Evolutionary conservation across 1,140 invertebrate species (phyloP).

Genomic region (Nymphalis io): DNA sequence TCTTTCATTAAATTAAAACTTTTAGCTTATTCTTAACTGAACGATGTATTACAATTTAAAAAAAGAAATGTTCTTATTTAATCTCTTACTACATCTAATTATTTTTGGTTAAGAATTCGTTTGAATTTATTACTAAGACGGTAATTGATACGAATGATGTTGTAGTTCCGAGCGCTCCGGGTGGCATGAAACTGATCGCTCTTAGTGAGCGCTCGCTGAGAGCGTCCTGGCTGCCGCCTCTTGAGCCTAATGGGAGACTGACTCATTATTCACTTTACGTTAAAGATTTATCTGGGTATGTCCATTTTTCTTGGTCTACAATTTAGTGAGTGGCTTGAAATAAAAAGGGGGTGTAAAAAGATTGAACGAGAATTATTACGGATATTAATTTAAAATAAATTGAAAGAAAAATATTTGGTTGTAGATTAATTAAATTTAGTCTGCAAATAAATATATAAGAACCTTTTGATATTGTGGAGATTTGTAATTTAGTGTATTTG

Average conservation of each 20-base stretch:
- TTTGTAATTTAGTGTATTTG: no score
- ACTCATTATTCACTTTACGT: slow-evolving; percentile 91
- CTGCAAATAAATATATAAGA: no score
- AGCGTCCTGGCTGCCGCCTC: slow-evolving; percentile 91
- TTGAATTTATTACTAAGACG: background rate
- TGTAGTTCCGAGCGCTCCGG: slow-evolving; percentile 90
- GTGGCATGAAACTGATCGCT: slow-evolving; percentile 90
- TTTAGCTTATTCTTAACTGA: background rate
- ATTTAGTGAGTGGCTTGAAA: background rate
- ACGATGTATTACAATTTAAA: background rate
- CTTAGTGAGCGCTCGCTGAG: slow-evolving; percentile 89
- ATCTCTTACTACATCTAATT: background rate
- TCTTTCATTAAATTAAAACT: slow-evolving; percentile 12
- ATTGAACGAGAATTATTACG: no score
- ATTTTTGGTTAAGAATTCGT: background rate
- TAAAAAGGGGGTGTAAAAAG: no score
- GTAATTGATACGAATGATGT: slow-evolving; percentile 17
- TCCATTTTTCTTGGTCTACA: slow-evolving; percentile 31
- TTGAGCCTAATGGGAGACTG: slow-evolving; percentile 90
- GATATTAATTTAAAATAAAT: no score
- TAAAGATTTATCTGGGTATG: slow-evolving; percentile 77
- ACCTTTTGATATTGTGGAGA: no score
- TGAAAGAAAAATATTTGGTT: no score
- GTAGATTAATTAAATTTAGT: no score
- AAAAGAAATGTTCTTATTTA: background rate